Evolutionary conservation across 2,113 vertebrate genomes (phyloP).

Genomic region (Crypturellus undulatus): DNA sequence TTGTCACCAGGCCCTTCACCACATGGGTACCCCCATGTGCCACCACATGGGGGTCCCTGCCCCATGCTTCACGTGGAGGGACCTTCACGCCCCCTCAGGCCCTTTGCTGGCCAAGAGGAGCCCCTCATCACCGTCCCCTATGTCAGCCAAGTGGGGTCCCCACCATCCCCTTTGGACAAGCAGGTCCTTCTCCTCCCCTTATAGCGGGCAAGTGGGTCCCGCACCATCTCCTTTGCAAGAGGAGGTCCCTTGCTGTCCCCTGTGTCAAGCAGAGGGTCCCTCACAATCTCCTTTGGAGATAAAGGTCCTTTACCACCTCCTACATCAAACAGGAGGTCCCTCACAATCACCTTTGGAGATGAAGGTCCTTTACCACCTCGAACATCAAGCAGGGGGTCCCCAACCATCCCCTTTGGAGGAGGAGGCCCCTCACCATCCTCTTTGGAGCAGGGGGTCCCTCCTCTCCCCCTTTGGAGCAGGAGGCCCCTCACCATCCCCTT

Average conservation of each 20-base stretch:
- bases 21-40: accelerated
- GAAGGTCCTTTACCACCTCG: neutral
- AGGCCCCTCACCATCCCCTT: neutral
- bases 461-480: neutral
- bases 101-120: neutral
- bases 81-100: neutral
- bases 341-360: neutral
- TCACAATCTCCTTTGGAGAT: neutral
- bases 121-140: neutral
- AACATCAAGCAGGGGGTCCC: neutral
- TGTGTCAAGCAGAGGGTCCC: accelerated
- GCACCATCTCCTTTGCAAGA: neutral
- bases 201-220: too few relatives aligned
- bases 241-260: too few relatives aligned
- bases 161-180: neutral
- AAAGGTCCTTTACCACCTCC: neutral
- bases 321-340: too few relatives aligned
- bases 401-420: too few relatives aligned
- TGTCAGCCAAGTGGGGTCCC: too few relatives aligned
- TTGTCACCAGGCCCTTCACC: neutral
- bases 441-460: too few relatives aligned
- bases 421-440: too few relatives aligned
- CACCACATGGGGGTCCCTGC: neutral
- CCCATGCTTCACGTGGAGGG: accelerated
- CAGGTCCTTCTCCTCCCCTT: neutral